A percentile compares a stretch with the other conserved stretches of the same genome.
Evolutionary conservation across 2,113 vertebrate species (phyloP).

Genomic region (Chaetodon trifascialis): DNA sequence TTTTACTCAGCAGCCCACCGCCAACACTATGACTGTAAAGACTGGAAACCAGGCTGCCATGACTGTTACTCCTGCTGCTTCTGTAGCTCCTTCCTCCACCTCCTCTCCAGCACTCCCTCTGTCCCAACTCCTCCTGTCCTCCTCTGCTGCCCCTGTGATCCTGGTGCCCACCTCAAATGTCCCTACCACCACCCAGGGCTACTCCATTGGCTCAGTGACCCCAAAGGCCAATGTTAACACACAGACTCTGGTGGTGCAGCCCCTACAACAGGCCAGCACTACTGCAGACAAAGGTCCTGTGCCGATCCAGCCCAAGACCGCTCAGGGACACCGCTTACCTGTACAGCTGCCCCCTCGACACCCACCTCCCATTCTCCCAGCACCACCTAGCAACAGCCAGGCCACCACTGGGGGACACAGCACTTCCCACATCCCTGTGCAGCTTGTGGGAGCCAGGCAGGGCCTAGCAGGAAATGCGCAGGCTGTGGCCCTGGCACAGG

Average conservation of each 20-base stretch:
- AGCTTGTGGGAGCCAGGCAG: slow-evolving; percentile 94
- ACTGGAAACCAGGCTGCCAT: slow-evolving; percentile 71
- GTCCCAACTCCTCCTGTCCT: slow-evolving; percentile 93
- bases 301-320: slow-evolving; percentile 92
- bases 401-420: slow-evolving; percentile 77
- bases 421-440: slow-evolving; percentile 93
- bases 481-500: slow-evolving; percentile 90
- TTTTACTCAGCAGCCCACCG: slow-evolving; percentile 71
- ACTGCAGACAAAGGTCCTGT: slow-evolving; percentile 86
- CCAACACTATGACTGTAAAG: slow-evolving; percentile 74
- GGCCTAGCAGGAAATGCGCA: slow-evolving; percentile 89
- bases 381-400: slow-evolving; percentile 84
- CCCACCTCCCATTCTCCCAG: slow-evolving; percentile 85
- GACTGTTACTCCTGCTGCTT: slow-evolving; percentile 66
- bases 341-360: slow-evolving; percentile 83
- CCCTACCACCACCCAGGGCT: slow-evolving; percentile 82
- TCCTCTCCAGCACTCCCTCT: slow-evolving; percentile 84
- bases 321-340: slow-evolving; percentile 81
- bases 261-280: slow-evolving; percentile 87
- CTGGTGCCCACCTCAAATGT: slow-evolving; percentile 84
- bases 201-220: slow-evolving; percentile 89
- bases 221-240: slow-evolving; percentile 85
- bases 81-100: slow-evolving; percentile 76
- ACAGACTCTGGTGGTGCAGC: slow-evolving; percentile 97
- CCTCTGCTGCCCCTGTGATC: slow-evolving; percentile 85